A percentile compares a stretch with the other conserved stretches of the same genome.
Conservation (phyloP, 2,797 vertebrate genomes). For the Semotilus atromaculatus region DNA sequence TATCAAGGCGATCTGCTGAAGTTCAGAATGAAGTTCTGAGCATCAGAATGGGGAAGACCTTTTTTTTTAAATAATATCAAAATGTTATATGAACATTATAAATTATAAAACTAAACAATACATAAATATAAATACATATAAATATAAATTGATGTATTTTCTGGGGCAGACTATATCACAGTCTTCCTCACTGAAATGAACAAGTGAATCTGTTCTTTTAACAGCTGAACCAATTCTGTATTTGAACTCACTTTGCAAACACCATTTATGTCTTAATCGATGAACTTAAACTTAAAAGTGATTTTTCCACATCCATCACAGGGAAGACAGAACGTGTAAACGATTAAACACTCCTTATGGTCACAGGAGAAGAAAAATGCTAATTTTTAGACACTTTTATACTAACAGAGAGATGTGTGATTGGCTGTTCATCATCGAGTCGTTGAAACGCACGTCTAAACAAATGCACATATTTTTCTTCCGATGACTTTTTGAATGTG, state of each 20-base stretch:
- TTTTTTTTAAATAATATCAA: background rate
- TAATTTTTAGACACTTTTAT: background rate
- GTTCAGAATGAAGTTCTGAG: background rate
- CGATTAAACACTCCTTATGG: background rate
- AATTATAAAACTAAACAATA: background rate
- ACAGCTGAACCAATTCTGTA: background rate
- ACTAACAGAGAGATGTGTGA: background rate
- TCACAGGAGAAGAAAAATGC: background rate
- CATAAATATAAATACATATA: background rate
- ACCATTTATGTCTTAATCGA: background rate
- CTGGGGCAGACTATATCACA: background rate
- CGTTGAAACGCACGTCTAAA: background rate
- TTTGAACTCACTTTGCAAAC: background rate
- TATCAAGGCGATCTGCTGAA: background rate
- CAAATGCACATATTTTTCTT: background rate
- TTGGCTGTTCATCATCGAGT: background rate
- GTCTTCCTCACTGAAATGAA: background rate
- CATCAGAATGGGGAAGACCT: background rate
- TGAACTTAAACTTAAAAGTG: background rate
- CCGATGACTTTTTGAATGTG: background rate
- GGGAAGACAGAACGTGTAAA: background rate
- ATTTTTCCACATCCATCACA: background rate
- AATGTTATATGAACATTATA: background rate
- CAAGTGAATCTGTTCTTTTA: too few relatives aligned
- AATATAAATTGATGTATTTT: background rate